Evolutionary conservation across 1,140 invertebrate species (phyloP).

Genomic region (Hypothenemus hampei): DNA sequence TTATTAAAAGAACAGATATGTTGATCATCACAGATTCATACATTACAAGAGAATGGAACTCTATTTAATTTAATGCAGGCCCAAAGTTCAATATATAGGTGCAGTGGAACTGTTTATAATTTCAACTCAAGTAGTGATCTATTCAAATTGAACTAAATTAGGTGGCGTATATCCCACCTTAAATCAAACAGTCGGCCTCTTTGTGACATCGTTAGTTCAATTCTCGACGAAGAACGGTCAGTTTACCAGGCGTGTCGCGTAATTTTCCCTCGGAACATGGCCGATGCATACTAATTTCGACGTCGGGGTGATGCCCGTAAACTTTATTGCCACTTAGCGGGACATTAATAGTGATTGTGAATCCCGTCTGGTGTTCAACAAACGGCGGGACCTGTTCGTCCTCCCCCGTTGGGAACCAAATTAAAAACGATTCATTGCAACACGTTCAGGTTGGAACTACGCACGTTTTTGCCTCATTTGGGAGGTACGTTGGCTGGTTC

Average conservation of each 20-base stretch:
- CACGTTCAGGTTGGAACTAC: constrained; percentile 27
- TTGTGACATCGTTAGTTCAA: constrained; percentile 42
- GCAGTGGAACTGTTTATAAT: constrained; percentile 7
- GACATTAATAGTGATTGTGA: constrained; percentile 43
- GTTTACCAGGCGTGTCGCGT: constrained; percentile 18
- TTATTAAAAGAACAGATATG: too few species aligned
- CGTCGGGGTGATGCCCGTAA: constrained; percentile 32
- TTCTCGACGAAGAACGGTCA: constrained; percentile 37
- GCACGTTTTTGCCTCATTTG: constrained; percentile 29
- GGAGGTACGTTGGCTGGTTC: constrained; percentile 26
- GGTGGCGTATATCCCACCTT: constrained; percentile 21
- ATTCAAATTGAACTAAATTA: constrained; percentile 22
- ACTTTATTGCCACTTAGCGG: constrained; percentile 44
- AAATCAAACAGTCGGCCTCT: constrained; percentile 23
- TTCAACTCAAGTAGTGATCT: background rate
- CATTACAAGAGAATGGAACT: background rate
- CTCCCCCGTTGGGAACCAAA: constrained; percentile 15
- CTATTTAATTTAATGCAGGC: too few species aligned
- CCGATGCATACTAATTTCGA: constrained; percentile 42
- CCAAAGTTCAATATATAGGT: too few species aligned
- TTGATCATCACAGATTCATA: background rate
- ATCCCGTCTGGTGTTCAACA: constrained; percentile 27
- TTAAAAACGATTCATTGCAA: constrained; percentile 29
- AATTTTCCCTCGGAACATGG: constrained; percentile 20
- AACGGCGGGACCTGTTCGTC: too few species aligned